A percentile compares a stretch with the other conserved stretches of the same genome.
Conservation (phyloP, 2,113 vertebrate species). For the Neodon shergylaensis region DNA sequence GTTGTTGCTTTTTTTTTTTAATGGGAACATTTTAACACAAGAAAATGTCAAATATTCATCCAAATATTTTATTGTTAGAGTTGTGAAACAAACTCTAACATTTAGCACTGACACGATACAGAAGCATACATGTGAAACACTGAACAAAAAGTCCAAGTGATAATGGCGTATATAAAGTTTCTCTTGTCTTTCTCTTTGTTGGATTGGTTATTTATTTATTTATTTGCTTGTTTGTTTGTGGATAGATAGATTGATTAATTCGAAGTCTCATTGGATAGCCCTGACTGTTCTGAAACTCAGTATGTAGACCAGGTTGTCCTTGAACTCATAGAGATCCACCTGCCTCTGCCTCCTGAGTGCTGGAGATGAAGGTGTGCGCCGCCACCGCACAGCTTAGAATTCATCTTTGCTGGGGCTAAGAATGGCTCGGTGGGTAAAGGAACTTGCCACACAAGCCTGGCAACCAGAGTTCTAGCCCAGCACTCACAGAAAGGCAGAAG, state of each 20-base stretch:
- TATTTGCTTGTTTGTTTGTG: background rate
- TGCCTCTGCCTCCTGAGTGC: background rate
- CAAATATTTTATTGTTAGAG: background rate
- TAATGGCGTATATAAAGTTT: background rate
- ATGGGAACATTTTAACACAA: slow-evolving; percentile 26
- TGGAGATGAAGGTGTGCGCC: background rate
- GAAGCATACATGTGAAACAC: background rate
- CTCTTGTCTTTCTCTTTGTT: slow-evolving; percentile 35
- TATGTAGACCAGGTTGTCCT: background rate
- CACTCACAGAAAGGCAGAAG: background rate
- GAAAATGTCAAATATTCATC: background rate
- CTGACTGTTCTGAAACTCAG: background rate
- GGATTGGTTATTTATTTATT: background rate
- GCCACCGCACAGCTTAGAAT: background rate
- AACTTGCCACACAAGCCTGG: background rate
- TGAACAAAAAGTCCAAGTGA: background rate
- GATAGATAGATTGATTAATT: background rate
- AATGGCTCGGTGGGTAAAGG: background rate
- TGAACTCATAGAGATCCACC: background rate
- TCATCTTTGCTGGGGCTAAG: background rate
- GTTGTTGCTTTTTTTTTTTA: background rate
- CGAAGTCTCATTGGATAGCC: background rate
- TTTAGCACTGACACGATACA: background rate
- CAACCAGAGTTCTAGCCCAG: background rate
- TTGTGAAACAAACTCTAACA: background rate